Evolutionary conservation across 2,797 vertebrate genomes (phyloP), one percentile per base, ranked within the genome.

Genomic region (Fundulus diaphanus): DNA sequence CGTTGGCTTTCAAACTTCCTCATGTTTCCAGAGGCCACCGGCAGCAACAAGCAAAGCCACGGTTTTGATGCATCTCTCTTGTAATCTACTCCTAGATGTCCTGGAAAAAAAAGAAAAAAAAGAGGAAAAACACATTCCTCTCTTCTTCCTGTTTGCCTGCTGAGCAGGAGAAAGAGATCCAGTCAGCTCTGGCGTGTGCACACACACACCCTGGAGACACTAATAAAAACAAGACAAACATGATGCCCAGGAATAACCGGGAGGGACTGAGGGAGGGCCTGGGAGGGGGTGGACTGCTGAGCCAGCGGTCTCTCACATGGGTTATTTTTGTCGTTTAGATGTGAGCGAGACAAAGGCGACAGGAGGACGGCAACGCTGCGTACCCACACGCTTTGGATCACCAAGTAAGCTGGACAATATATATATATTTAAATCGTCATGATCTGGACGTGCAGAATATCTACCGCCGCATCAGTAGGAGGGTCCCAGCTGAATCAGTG

Each of bases 301-400:
- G 73, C 76, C 78, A 89, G 90, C 91, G 84, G 73, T 90, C 92
- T 90, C 77, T 90, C 85, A 77, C 79, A 79, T 84, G 82, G 86
- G 82, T 90, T 81, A 91, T 87, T 93, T n/a, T 91, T 87, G 88
- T 84, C 84, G 89, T 79, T 89, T 85, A 89, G 88, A 90, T 79
- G 83, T 82, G 82, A 85, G 70, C 78, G 74, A 80, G 72, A 94
- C 93, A 94, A 94, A 94, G 87, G 89, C 82, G 82, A 78, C 83
- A 74, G 88, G 87, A 90, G 80, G 88, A 87, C 85, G 76, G 37
- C 18, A 44, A 48, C 68, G 35, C 59, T 6, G 11, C 5, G 11
- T 63, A 49, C 66, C 33, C 65, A 65, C 70, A n/a, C 76, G 90
- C 88, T 91, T 81, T 78, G 87, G 85, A 88, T 66, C 2, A 6